These are phyloP conservation scores for Gallinago undulata DNA, from an alignment of 2,113 vertebrate species.

Conservation along the genomic window DNA sequence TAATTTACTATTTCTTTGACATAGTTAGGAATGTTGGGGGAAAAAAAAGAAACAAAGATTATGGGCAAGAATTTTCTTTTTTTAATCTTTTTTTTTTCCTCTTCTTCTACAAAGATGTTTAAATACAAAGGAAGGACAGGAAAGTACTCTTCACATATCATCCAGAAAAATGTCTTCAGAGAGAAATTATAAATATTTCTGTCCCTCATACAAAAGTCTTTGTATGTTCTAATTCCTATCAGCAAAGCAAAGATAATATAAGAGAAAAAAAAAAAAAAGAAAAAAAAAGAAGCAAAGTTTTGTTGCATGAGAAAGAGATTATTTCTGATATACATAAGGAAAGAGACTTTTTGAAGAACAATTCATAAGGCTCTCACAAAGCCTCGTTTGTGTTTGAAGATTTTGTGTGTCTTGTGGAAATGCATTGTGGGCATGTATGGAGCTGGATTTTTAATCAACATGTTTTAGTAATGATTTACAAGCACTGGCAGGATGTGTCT, in stretches of 20 bases:
- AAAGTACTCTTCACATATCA: background rate
- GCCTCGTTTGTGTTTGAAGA: background rate
- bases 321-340: background rate
- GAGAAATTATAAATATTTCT: background rate
- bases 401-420: background rate
- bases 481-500: background rate
- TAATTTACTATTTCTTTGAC: background rate
- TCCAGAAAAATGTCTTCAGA: background rate
- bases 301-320: background rate
- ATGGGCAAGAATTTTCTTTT: background rate
- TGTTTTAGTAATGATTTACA: background rate
- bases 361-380: background rate
- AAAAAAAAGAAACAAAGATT: background rate
- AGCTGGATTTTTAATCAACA: background rate
- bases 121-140: background rate
- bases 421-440: background rate
- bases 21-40: background rate
- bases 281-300: background rate
- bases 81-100: background rate
- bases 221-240: background rate
- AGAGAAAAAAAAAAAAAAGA: accelerated
- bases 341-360: background rate
- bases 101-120: background rate
- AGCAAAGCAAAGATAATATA: background rate
- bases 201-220: background rate